Conservation (phyloP, 2,797 vertebrate genomes). For the Protosalanx chinensis region DNA sequence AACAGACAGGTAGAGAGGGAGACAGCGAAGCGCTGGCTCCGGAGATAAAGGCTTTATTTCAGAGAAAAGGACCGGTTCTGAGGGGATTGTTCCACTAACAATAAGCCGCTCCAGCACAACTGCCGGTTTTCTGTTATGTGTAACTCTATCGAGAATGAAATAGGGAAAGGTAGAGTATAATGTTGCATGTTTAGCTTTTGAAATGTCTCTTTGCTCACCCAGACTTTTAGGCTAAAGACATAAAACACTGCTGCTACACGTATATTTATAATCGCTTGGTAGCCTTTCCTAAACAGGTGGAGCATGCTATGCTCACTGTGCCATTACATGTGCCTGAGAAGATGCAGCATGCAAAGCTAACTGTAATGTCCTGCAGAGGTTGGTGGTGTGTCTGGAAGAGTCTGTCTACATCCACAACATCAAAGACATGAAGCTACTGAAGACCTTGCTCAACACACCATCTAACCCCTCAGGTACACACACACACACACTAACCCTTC, state of each 20-base stretch:
- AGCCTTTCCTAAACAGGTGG: too few relatives aligned
- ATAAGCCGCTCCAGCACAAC: not conserved
- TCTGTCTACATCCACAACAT: constrained; percentile 96
- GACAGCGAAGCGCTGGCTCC: not conserved
- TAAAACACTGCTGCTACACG: too few relatives aligned
- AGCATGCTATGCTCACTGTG: too few relatives aligned
- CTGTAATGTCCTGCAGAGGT: constrained; percentile 71
- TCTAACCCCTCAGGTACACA: constrained; percentile 81
- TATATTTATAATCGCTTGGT: too few relatives aligned
- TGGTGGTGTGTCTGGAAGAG: constrained; percentile 91
- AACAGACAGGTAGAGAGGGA: constrained; percentile 66
- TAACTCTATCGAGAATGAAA: too few relatives aligned
- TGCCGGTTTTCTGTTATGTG: too few relatives aligned
- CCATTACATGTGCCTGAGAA: too few relatives aligned
- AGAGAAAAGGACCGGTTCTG: not conserved
- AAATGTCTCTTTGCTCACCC: too few relatives aligned
- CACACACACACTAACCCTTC: not conserved
- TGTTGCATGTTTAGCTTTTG: too few relatives aligned
- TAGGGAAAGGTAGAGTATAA: too few relatives aligned
- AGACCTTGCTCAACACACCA: constrained; percentile 87
- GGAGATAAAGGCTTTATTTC: not conserved
- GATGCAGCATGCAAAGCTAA: too few relatives aligned
- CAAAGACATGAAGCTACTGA: constrained; percentile 95
- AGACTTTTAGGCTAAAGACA: too few relatives aligned
- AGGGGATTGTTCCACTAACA: not conserved